Evolutionary conservation across 1,140 invertebrate species (phyloP), one percentile per base, ranked within the genome.

Genomic region (Zaprionus nigranus): DNA sequence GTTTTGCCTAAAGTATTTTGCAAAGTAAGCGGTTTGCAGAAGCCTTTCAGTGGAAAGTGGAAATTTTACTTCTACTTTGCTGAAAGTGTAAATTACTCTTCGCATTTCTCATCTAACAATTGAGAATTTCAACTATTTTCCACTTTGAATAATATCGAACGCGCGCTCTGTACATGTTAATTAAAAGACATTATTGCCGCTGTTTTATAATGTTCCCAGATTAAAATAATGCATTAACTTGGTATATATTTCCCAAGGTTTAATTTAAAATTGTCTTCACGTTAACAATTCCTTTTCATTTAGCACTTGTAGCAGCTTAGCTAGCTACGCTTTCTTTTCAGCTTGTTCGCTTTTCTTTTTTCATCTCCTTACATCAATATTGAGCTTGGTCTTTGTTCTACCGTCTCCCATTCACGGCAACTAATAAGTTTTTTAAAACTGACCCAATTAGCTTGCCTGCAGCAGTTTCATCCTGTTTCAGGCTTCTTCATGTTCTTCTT

Each of bases 371-470:
- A 34, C 36, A 11, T 62, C 60, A 38, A 38, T 59, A 36, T 59
- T 17, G 20, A 59, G 54, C 58, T 67, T n/a, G 51, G 43, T 51
- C 73, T 73, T 82, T 70, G 79, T 77, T 57, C 38, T 20, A 11
- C 12, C 40, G 22, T 26, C 51, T 60, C 20, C 54, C 46, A 72
- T 80, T 75, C 66, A 76, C 58, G 62, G 24, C 64, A 74, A 54
- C 76, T 87, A 88, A 86, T 86, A 88, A 83, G 84, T 78, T 76
- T 80, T 75, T 80, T 72, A 80, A 79, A 78, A 83, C 62, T 83
- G 84, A 78, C 66, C 77, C 84, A 86, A 86, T 86, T 86, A 88
- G 73, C 81, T 82, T 69, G 77, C 71, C 79, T 75, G 67, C 38
- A 36, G 56, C 49, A 75, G 60, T 65, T 49, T 75, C 61, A 78